Evolutionary conservation across 2,113 vertebrate species (phyloP).

Genomic region (Pelodiscus sinensis): DNA sequence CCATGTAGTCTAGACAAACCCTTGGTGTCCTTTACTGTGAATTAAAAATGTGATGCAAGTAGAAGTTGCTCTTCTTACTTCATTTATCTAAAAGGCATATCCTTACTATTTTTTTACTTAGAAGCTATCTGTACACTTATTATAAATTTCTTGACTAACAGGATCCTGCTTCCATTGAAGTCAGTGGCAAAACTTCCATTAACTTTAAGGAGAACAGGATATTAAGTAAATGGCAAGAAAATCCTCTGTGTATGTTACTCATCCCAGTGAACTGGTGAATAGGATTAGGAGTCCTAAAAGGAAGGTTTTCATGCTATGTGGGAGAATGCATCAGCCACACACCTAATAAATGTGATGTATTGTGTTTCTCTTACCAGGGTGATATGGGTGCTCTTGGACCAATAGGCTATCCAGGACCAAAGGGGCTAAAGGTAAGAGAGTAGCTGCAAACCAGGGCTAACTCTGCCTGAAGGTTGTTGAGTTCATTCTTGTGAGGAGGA

Average conservation of each 20-base stretch:
- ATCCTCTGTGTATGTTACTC: not conserved
- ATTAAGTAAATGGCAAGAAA: not conserved
- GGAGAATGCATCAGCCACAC: not conserved
- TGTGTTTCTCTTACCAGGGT: conserved; percentile 83
- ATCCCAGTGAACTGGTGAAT: not conserved
- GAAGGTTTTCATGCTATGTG: not conserved
- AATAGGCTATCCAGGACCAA: conserved; percentile 90
- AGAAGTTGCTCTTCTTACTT: not conserved
- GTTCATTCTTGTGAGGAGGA: not conserved
- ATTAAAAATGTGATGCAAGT: accelerated
- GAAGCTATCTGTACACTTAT: not conserved
- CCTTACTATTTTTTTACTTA: not conserved
- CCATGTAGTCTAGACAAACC: too few species aligned
- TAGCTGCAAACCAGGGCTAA: not conserved
- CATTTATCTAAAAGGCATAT: accelerated
- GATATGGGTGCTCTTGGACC: conserved; percentile 92
- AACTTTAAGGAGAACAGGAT: not conserved
- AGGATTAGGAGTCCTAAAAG: not conserved
- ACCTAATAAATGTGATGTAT: not conserved
- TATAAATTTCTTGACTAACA: not conserved
- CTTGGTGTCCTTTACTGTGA: not conserved
- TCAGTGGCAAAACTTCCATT: not conserved
- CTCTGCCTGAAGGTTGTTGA: not conserved
- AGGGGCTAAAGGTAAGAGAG: conserved; percentile 92
- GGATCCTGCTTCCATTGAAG: not conserved